A percentile compares a stretch with the other conserved stretches of the same genome.
Evolutionary conservation across 2,888 invertebrate genomes (phyloP).

Genomic region (Bombyx huttoni): DNA sequence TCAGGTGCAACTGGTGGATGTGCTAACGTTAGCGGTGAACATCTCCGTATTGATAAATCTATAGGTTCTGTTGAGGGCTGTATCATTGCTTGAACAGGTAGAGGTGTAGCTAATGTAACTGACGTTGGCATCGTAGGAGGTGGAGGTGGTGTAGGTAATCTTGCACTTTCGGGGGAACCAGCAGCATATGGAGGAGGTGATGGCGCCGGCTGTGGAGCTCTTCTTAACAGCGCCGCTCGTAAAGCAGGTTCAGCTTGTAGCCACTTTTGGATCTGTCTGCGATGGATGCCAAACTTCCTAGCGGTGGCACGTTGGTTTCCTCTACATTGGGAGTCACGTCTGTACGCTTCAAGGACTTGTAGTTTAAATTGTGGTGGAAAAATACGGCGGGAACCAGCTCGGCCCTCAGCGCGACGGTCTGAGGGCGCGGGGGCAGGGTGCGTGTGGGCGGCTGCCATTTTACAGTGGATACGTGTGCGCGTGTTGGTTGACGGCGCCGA

Average conservation of each 20-base stretch:
- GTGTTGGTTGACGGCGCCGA: conserved; percentile 65
- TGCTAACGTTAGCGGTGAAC: conserved; percentile 45
- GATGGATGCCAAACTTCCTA: conserved; percentile 90
- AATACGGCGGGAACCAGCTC: conserved; percentile 87
- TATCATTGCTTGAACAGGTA: conserved; percentile 27
- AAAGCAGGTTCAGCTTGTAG: conserved; percentile 86
- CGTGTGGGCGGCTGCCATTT: conserved; percentile 64
- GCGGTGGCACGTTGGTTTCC: conserved; percentile 92
- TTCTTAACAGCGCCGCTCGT: conserved; percentile 76
- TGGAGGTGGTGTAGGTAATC: conserved; percentile 55
- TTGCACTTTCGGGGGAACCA: conserved; percentile 57
- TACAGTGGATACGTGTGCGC: conserved; percentile 44
- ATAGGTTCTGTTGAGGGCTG: conserved; percentile 41
- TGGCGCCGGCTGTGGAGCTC: conserved; percentile 61
- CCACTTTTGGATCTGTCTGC: conserved; percentile 94
- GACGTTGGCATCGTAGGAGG: conserved; percentile 19
- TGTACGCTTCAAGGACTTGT: conserved; percentile 89
- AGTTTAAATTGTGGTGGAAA: conserved; percentile 92
- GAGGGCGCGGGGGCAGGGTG: conserved; percentile 59
- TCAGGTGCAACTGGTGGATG: conserved; percentile 33
- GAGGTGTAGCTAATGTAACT: conserved; percentile 22
- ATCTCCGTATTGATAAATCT: conserved; percentile 46
- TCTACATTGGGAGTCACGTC: conserved; percentile 88
- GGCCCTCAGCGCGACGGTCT: conserved; percentile 66
- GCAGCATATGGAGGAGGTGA: conserved; percentile 59